Base-by-base conservation (phyloP, 2,113 vertebrate species). In the Alectura lathami region DNA sequence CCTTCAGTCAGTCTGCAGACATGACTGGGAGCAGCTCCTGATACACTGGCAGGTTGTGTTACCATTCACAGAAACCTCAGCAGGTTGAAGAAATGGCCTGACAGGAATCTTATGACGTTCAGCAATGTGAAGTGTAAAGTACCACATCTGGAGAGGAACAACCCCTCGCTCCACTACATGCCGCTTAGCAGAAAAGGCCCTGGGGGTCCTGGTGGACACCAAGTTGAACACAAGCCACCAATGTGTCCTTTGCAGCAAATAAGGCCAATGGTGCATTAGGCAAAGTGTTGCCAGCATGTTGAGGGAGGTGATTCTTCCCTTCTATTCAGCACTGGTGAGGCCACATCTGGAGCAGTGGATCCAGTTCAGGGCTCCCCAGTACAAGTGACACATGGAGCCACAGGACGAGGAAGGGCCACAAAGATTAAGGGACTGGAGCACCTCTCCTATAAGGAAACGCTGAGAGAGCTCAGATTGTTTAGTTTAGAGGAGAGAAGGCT, bases 241-340 rank as follows among this genome's bases (percentile, higher is more conserved):
- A 29, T 0, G 4, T n/a, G 8, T n/a, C 7, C 40, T 7, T 34
- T 57, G 29, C 9, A 2, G 2, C 36, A 57, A 29, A 85, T 26
- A 57, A 63, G 16, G 43, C 23, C 68, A 80, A 81, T 34, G 11
- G 22, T 14, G 30, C 42, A 43, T 17, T 38, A 13, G 21, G 29
- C 69, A 11, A 57, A 59, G 8, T 8, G 11, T 12, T 17, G 21
- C 13, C 40, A 69, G 26, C 9, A 86, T 24, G 48, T 0, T 0
- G 6, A 43, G 15, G 6, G 9, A 69, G 26, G 15, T 12, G 11
- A 74, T 42, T 12, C 5, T 43, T 78, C 8, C 11, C 13, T 30
- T 26, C 14, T 74, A n/a, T 68, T 73, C 59, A 73, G 73, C 40
- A 73, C 11, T 47, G 8, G 10, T 56, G 26, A 91, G 73, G 8